Base-by-base conservation (phyloP, 2,797 vertebrate species). In the Macrochelys suwanniensis region DNA sequence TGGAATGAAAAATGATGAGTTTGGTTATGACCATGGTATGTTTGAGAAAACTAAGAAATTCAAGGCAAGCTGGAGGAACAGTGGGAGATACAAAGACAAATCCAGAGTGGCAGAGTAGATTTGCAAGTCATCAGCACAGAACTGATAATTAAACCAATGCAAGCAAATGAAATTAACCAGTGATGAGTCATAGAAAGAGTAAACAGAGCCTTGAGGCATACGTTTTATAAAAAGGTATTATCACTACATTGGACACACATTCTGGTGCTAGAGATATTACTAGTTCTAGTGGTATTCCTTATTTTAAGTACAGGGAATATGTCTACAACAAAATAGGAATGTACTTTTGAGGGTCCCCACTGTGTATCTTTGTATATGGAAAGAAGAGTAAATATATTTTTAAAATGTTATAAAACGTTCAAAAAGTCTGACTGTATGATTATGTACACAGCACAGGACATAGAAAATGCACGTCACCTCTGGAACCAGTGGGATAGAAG, bases 241-340 rank as follows among this genome's bases (percentile, higher is more conserved):
- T 8, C 17, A 87, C 0, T 90, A 54, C 83, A 90, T 84, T 80
- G 4, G 88, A 87, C 11, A 42, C 25, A 71, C 6, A 83, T 31
- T 88, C 45, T 89, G 11, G 16, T 83, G 94, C 88, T 19, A 81
- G n/a, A 92, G 80, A 53, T 83, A 88, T 53, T 93, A 76, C 76
- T 88, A 77, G 21, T 42, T 71, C n/a, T 71, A 42, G 37, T 37
- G 5, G n/a, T 37, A 42, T 42, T 71, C 37, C 68, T 42, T 42
- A 71, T 71, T 42, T 71, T 71, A 42, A 71, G 21, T 42, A 71
- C 19, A 71, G 68, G 9, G 17, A 42, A 12, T 42, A 71, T 11
- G 10, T 71, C n/a, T 42, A 42, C n/a, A 37, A 71, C 37, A n/a
- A 37, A 87, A 77, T 0, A 61, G 8, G 6, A 61, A 90, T 77